Percentiles rank a stretch among this genome's conserved stretches.
phyloP scores from a whole-genome alignment of 2,797 vertebrate genomes.

The Catamblyrhynchus diadema region DNA sequence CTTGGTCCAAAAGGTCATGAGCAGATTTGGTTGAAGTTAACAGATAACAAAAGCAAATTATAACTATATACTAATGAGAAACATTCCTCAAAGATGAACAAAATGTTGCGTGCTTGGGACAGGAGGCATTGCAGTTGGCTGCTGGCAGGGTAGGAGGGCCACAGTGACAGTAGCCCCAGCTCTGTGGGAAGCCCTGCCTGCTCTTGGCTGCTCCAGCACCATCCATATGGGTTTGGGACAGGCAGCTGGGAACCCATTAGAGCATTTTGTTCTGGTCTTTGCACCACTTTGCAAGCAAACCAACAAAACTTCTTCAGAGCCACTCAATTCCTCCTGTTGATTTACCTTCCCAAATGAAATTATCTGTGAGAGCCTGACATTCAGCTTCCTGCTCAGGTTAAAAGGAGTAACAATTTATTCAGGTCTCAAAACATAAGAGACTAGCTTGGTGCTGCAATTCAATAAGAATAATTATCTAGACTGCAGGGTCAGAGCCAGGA shows the following conservation, averaged over 20 bases:
- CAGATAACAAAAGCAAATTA: not conserved
- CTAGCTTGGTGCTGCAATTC: constrained; percentile 11
- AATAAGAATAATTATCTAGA: constrained; percentile 54
- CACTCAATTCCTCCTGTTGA: not conserved
- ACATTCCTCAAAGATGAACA: not conserved
- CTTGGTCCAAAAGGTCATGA: not conserved
- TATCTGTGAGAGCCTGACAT: constrained; percentile 23
- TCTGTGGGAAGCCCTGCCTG: not conserved
- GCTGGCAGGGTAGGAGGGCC: not conserved
- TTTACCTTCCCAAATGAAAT: constrained; percentile 37
- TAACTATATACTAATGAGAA: not conserved
- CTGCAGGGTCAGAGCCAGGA: constrained; percentile 59
- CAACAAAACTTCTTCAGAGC: not conserved
- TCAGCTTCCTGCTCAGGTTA: constrained; percentile 29
- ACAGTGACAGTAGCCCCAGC: not conserved
- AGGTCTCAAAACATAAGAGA: constrained; percentile 36
- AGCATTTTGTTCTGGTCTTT: not conserved
- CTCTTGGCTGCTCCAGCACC: not conserved
- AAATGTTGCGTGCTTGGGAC: not conserved
- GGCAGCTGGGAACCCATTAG: not conserved
- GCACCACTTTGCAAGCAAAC: not conserved
- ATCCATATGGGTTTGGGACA: not conserved
- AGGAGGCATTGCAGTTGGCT: not conserved
- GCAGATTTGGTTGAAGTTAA: not conserved
- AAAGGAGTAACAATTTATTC: constrained; percentile 49